These are phyloP conservation scores for Engraulis encrasicolus DNA, from an alignment of 2,113 vertebrate genomes.

Conservation along the genomic window DNA sequence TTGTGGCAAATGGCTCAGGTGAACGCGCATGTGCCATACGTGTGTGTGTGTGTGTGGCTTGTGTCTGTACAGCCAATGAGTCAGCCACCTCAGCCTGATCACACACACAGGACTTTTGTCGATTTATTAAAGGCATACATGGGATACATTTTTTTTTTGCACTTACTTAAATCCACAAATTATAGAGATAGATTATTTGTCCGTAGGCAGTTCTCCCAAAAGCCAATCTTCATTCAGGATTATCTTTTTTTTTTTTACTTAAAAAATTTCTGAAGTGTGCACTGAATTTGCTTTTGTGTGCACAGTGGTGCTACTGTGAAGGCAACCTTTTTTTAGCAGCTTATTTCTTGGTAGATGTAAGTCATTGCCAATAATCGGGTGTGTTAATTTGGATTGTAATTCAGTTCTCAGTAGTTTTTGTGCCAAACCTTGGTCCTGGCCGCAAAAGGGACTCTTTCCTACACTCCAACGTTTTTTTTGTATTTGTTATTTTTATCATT, in stretches of 20 bases:
- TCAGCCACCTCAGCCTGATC: constrained; percentile 55
- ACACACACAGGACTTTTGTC: constrained; percentile 63
- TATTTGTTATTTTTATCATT: constrained; percentile 40
- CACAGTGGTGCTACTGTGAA: constrained; percentile 86
- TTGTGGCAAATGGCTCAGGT: constrained; percentile 51
- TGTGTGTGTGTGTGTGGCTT: constrained; percentile 39
- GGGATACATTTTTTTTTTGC: constrained; percentile 66
- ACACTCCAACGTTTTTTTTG: constrained; percentile 52
- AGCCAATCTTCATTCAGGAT: constrained; percentile 29
- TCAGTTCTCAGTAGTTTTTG: constrained; percentile 19
- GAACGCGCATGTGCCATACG: constrained; percentile 59
- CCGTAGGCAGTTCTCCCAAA: constrained; percentile 49
- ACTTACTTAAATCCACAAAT: constrained; percentile 62
- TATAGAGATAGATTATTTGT: constrained; percentile 51
- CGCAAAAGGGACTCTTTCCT: constrained; percentile 48
- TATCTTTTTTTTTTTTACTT: constrained; percentile 29
- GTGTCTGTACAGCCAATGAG: constrained; percentile 50
- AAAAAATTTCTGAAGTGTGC: constrained; percentile 52
- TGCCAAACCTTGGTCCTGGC: constrained; percentile 45
- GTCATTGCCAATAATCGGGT: constrained; percentile 26
- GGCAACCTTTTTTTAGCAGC: constrained; percentile 52
- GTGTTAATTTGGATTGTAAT: constrained; percentile 43
- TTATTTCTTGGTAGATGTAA: constrained; percentile 40
- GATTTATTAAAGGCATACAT: constrained; percentile 58
- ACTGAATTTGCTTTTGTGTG: constrained; percentile 62